These are phyloP conservation scores for Pandemis corylana DNA, from an alignment of 2,888 invertebrate species.

Conservation along the genomic window DNA sequence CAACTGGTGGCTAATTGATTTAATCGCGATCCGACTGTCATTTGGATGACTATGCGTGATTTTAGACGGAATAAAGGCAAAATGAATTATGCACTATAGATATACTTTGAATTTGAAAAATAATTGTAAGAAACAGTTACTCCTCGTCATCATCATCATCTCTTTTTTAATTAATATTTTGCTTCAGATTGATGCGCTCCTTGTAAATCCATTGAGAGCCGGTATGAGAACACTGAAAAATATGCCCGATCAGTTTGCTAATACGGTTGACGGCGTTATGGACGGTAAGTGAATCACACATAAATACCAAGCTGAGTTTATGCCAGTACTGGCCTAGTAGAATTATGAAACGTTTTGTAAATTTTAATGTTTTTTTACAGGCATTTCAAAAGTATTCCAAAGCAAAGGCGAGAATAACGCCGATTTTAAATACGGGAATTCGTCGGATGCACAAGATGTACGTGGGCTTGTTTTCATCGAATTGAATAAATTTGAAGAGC, in stretches of 20 bases:
- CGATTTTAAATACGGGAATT: conserved; percentile 65
- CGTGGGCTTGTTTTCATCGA: conserved; percentile 48
- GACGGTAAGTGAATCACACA: conserved; percentile 83
- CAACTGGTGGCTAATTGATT: no score
- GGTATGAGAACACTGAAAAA: conserved; percentile 94
- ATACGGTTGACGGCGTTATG: conserved; percentile 93
- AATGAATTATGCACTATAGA: no score
- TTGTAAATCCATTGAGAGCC: conserved; percentile 92
- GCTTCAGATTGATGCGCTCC: conserved; percentile 85
- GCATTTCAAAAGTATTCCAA: conserved; percentile 90
- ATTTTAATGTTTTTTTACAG: conserved; percentile 52
- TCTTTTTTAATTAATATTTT: neutral
- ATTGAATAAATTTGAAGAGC: neutral
- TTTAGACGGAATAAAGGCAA: no score
- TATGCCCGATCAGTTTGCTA: conserved; percentile 94
- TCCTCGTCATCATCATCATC: no score
- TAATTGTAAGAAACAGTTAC: no score
- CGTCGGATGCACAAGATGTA: conserved; percentile 76
- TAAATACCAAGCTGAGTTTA: no score
- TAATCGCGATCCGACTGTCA: no score
- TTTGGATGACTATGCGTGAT: no score
- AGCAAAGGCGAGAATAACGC: conserved; percentile 76
- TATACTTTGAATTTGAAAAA: no score
- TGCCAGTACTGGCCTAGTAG: no score
- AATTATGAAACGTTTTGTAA: no score